Evolutionary conservation across 2,797 vertebrate genomes (phyloP).

Genomic region (Anguilla pacifica): DNA sequence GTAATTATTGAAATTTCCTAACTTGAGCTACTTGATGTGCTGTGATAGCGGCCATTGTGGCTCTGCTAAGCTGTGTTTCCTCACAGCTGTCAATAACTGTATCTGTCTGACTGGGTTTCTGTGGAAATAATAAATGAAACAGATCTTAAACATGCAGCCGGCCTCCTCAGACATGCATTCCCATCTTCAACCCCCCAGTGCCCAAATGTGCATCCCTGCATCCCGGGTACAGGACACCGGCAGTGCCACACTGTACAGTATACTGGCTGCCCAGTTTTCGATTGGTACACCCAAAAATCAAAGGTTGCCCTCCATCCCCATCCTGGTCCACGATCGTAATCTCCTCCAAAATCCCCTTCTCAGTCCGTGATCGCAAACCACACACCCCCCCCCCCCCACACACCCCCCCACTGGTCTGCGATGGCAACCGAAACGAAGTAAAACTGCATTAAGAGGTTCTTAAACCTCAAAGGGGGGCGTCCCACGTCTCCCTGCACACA

Average conservation of each 20-base stretch:
- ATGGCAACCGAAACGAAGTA: not conserved
- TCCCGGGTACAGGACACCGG: too few relatives aligned
- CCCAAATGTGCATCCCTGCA: not conserved
- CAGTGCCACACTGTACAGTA: too few relatives aligned
- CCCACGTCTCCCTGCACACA: not conserved
- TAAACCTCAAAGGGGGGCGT: not conserved
- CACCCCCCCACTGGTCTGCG: not conserved
- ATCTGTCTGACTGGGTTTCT: conserved; percentile 12
- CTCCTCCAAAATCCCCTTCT: too few relatives aligned
- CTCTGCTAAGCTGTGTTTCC: conserved; percentile 41
- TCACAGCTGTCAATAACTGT: conserved; percentile 48
- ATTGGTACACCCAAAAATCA: too few relatives aligned
- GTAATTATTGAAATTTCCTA: conserved; percentile 44
- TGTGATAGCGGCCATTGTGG: conserved; percentile 43
- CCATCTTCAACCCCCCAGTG: conserved; percentile 40
- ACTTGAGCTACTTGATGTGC: conserved; percentile 43
- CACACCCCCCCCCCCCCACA: too few relatives aligned
- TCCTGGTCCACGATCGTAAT: too few relatives aligned
- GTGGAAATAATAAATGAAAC: not conserved
- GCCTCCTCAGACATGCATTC: conserved; percentile 42
- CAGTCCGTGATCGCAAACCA: too few relatives aligned
- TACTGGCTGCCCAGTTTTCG: too few relatives aligned
- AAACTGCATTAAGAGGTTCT: not conserved
- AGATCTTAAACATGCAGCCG: conserved; percentile 19
- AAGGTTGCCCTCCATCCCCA: too few relatives aligned